Evolutionary conservation across 2,797 vertebrate species (phyloP).

Genomic region (Notolabrus celidotus): DNA sequence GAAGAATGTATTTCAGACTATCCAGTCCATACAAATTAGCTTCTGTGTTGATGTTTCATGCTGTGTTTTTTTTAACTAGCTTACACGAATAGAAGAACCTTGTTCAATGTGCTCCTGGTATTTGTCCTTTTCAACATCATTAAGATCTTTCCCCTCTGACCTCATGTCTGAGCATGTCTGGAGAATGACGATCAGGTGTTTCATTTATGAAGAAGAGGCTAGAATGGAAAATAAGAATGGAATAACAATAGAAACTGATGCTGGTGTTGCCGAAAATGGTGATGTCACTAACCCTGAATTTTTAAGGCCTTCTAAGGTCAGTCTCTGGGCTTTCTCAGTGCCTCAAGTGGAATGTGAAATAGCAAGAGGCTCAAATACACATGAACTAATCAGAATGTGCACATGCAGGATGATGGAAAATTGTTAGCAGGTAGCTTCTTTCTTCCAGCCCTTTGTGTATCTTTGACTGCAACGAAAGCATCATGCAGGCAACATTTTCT

Average conservation of each 20-base stretch:
- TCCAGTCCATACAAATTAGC: background rate
- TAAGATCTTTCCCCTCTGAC: slow-evolving; percentile 71
- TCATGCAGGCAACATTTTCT: slow-evolving; percentile 24
- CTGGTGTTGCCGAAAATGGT: slow-evolving; percentile 58
- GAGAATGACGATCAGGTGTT: slow-evolving; percentile 68
- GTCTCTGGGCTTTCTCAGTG: slow-evolving; percentile 70
- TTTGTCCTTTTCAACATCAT: slow-evolving; percentile 62
- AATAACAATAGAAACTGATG: slow-evolving; percentile 69
- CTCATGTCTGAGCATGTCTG: slow-evolving; percentile 76
- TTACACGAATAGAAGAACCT: slow-evolving; percentile 23
- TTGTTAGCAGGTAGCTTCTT: slow-evolving; percentile 29
- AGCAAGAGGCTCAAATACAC: slow-evolving; percentile 67
- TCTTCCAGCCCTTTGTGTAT: slow-evolving; percentile 16
- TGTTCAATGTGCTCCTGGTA: slow-evolving; percentile 46
- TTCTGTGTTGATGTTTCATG: background rate
- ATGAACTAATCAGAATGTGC: slow-evolving; percentile 67
- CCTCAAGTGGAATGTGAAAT: slow-evolving; percentile 74
- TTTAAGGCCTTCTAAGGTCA: slow-evolving; percentile 77
- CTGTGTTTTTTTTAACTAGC: slow-evolving; percentile 22
- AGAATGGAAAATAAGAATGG: slow-evolving; percentile 75
- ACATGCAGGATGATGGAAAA: slow-evolving; percentile 40
- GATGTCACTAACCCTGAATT: slow-evolving; percentile 68
- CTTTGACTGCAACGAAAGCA: slow-evolving; percentile 22
- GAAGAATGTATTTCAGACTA: slow-evolving; percentile 28
- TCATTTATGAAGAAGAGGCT: slow-evolving; percentile 61